phyloP scores from a whole-genome alignment of 2,888 invertebrate species.

The Empis livida region DNA sequence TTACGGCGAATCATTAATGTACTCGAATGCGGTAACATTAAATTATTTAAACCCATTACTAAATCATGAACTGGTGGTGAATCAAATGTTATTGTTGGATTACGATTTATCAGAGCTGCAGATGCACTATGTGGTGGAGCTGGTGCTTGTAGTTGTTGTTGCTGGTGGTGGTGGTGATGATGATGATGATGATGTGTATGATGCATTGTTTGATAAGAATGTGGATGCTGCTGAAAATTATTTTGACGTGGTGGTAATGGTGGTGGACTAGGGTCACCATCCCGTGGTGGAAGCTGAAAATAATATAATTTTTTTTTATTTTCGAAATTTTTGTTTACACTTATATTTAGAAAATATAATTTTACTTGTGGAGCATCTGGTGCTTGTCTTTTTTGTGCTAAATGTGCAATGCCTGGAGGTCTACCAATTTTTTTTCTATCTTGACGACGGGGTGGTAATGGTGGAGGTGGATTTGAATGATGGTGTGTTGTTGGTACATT shows the following conservation, averaged over 20 bases:
- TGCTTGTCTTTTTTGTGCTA: slow-evolving; percentile 42
- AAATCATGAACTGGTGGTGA: slow-evolving; percentile 9
- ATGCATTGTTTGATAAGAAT: neutral
- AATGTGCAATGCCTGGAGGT: slow-evolving; percentile 17
- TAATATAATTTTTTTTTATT: neutral
- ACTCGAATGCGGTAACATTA: slow-evolving; percentile 41
- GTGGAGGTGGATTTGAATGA: slow-evolving; percentile 28
- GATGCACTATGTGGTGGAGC: neutral
- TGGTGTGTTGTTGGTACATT: slow-evolving; percentile 33
- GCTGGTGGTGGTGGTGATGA: neutral
- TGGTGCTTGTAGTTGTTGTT: neutral
- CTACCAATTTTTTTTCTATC: slow-evolving; percentile 28
- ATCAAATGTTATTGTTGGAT: slow-evolving; percentile 10
- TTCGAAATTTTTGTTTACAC: too few relatives aligned
- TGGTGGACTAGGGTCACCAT: slow-evolving; percentile 52
- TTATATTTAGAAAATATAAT: too few relatives aligned
- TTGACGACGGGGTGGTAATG: slow-evolving; percentile 31
- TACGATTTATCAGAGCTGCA: neutral
- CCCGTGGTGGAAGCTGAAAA: slow-evolving; percentile 47
- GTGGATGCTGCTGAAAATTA: slow-evolving; percentile 2
- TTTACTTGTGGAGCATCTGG: slow-evolving; percentile 48
- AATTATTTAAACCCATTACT: slow-evolving; percentile 33
- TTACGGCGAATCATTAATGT: slow-evolving; percentile 44
- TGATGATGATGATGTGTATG: neutral
- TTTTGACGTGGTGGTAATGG: slow-evolving; percentile 48